phyloP scores from a whole-genome alignment of 1,140 invertebrate species.

The Trachelipus rathkii region DNA sequence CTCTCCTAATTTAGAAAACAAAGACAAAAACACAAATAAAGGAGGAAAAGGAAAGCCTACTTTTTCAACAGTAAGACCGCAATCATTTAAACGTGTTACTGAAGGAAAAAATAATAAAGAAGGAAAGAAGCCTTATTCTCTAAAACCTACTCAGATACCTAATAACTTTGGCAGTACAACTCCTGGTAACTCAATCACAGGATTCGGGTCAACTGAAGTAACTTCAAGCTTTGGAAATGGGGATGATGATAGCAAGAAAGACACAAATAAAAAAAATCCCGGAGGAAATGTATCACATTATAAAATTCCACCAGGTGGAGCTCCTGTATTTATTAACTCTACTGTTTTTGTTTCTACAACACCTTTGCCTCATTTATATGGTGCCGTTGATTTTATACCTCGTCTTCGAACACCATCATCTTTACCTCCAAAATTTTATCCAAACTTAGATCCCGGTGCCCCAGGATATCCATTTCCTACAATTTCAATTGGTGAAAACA shows the following conservation, averaged over 20 bases:
- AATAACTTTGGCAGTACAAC: neutral
- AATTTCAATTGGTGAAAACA: neutral
- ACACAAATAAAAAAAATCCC: too few species aligned
- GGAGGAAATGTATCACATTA: too few species aligned
- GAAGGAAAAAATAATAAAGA: neutral
- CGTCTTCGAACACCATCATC: conserved; percentile 27
- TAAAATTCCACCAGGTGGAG: conserved; percentile 6
- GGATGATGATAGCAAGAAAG: too few species aligned
- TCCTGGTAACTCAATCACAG: neutral
- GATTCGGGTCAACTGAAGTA: neutral
- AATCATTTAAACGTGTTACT: neutral
- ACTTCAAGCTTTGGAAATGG: neutral
- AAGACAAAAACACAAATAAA: too few species aligned
- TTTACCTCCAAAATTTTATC: conserved; percentile 9
- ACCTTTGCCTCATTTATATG: conserved; percentile 21
- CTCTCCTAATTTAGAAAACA: neutral
- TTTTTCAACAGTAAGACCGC: neutral
- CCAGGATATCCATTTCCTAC: neutral
- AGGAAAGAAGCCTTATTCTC: neutral
- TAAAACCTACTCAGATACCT: neutral
- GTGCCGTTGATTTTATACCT: conserved; percentile 18
- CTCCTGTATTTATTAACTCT: conserved; percentile 32
- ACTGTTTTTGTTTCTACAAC: conserved; percentile 35
- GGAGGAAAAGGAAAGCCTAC: too few species aligned
- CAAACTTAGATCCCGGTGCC: neutral